phyloP scores from a whole-genome alignment of 2,113 vertebrate genomes.

The Catharus bicknelli region DNA sequence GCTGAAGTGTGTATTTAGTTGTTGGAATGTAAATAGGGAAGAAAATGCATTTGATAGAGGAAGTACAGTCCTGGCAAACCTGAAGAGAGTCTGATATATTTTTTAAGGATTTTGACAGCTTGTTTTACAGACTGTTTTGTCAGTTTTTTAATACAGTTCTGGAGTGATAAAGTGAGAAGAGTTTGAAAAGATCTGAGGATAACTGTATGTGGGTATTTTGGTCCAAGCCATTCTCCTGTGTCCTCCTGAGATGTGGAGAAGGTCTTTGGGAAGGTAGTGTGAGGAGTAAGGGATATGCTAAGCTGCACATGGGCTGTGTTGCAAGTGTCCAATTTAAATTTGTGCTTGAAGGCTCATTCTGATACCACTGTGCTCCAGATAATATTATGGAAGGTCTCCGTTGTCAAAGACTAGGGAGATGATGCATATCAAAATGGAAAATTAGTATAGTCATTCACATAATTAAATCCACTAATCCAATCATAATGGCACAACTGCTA shows the following conservation, averaged over 20 bases:
- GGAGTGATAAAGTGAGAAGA: neutral
- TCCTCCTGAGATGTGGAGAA: neutral
- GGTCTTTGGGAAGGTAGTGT: neutral
- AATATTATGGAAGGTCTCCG: neutral
- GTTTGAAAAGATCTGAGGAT: neutral
- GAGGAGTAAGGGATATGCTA: neutral
- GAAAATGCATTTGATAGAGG: neutral
- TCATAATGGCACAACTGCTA: neutral
- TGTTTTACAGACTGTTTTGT: neutral
- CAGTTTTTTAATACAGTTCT: neutral
- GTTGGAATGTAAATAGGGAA: neutral
- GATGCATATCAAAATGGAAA: neutral
- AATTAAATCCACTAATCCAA: slow-evolving; percentile 26
- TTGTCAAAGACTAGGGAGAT: neutral
- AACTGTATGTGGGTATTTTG: neutral
- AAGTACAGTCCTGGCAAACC: neutral
- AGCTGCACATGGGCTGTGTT: neutral
- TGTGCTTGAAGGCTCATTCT: neutral
- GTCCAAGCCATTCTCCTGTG: neutral
- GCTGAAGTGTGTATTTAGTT: neutral
- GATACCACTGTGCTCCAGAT: neutral
- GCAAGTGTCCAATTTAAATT: neutral
- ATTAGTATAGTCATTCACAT: neutral
- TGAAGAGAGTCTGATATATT: neutral
- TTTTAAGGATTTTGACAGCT: neutral